Evolutionary conservation across 92 coral and sea anemone genomes (phyloP), one percentile per base, ranked within the genome.

Genomic region (Plumapathes pennacea): DNA sequence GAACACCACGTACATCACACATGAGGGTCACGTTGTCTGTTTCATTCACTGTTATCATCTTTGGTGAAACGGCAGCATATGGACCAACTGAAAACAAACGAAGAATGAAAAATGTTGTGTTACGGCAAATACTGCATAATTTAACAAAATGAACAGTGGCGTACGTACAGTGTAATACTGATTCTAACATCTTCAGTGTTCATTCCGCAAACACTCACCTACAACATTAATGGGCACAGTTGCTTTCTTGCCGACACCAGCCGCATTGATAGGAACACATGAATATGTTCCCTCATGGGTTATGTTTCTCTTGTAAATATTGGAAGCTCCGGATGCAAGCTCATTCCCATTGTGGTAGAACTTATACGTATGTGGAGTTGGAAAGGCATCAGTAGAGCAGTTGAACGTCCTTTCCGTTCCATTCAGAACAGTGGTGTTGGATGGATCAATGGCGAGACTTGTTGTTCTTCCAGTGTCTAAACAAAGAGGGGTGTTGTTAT

Each of bases 1-100:
- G 96, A 13, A 68, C 65, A 32, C 86, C 96, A 10, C 46, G 46
- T 15, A 69, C 90, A 10, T 60, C 39, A 50, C 96, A 87, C 2
- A 47, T 45, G 38, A 87, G 37, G n/a, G 29, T 67, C 0, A 56
- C 89, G 0, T 50, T 20, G 1, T 28, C 64, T 22, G n/a, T n/a
- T n/a, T n/a, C n/a, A n/a, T n/a, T n/a, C n/a, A n/a, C n/a, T n/a
- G n/a, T n/a, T n/a, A n/a, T n/a, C n/a, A n/a, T n/a, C n/a, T n/a
- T n/a, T n/a, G n/a, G n/a, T n/a, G n/a, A n/a, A n/a, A n/a, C n/a
- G n/a, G n/a, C n/a, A n/a, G n/a, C n/a, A n/a, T n/a, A n/a, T n/a
- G n/a, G n/a, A n/a, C n/a, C n/a, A n/a, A n/a, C n/a, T n/a, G n/a
- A n/a, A n/a, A n/a, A n/a, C n/a, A n/a, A n/a, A n/a, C n/a, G n/a